phyloP scores from a whole-genome alignment of 2,797 vertebrate genomes.

The Sebastiscus albofasciatus region DNA sequence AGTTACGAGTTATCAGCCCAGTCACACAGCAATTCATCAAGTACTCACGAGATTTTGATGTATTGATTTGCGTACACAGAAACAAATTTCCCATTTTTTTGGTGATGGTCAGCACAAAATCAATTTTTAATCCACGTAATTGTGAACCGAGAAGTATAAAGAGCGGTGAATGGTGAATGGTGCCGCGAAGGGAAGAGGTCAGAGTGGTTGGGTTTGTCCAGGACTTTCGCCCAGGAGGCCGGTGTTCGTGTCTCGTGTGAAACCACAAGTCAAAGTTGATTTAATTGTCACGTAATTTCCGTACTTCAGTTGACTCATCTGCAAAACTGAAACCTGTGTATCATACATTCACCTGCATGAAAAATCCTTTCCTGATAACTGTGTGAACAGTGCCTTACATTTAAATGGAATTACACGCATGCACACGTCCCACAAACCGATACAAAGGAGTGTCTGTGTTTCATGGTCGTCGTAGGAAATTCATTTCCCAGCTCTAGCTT shows the following conservation, averaged over 20 bases:
- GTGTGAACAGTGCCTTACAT: neutral
- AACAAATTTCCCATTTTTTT: no score
- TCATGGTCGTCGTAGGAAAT: neutral
- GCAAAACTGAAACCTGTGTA: neutral
- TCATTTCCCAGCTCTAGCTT: neutral
- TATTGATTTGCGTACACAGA: neutral
- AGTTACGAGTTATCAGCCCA: neutral
- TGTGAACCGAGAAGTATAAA: no score
- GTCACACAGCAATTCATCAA: no score
- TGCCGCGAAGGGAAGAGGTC: no score
- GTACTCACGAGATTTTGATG: fast-evolving
- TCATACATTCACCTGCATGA: neutral
- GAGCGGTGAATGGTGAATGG: no score
- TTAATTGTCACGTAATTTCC: no score
- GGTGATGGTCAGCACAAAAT: no score
- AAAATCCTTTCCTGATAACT: constrained; percentile 5
- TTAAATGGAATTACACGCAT: neutral
- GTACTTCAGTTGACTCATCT: neutral
- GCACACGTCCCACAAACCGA: neutral
- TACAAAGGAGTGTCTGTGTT: neutral
- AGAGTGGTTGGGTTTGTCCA: no score
- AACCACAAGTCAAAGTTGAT: no score
- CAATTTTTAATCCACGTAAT: no score
- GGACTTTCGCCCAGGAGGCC: no score
- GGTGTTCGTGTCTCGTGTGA: no score